These are phyloP conservation scores for Catamblyrhynchus diadema DNA, from an alignment of 2,797 vertebrate species.

Conservation along the genomic window DNA sequence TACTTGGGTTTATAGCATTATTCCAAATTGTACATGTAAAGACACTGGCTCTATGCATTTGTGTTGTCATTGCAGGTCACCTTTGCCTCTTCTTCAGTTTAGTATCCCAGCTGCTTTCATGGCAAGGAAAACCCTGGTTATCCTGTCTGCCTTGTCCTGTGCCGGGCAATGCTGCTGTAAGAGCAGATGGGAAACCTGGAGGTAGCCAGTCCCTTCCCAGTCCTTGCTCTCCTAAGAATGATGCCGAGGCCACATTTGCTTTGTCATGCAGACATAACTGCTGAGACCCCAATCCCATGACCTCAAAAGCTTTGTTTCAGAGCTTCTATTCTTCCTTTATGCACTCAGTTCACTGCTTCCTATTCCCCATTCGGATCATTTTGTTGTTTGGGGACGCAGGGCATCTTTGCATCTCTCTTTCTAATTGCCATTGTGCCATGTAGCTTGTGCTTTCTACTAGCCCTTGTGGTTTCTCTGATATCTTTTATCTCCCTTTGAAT, in stretches of 20 bases:
- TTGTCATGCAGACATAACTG: constrained; percentile 59
- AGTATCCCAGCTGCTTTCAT: neutral
- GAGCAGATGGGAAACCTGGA: neutral
- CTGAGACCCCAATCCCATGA: constrained; percentile 57
- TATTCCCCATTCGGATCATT: constrained; percentile 16
- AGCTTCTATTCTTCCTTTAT: constrained; percentile 49
- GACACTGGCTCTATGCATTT: neutral
- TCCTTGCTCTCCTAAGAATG: neutral
- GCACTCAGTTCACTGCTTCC: constrained; percentile 32
- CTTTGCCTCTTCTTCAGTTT: neutral
- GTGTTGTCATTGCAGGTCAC: neutral
- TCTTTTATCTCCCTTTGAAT: neutral
- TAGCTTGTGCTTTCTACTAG: neutral
- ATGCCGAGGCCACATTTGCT: constrained; percentile 33
- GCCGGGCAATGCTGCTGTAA: neutral
- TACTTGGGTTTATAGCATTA: neutral
- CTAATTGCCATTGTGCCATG: neutral
- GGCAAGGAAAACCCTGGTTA: neutral
- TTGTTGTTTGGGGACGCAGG: neutral
- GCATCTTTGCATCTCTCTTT: constrained; percentile 16
- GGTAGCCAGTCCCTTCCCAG: neutral
- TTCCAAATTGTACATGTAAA: neutral
- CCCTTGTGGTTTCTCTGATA: neutral
- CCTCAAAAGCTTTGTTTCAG: constrained; percentile 62
- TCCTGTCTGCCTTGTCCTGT: neutral